Base-by-base conservation (phyloP, 2,888 invertebrate species). In the Drosophila kambysellisi region DNA sequence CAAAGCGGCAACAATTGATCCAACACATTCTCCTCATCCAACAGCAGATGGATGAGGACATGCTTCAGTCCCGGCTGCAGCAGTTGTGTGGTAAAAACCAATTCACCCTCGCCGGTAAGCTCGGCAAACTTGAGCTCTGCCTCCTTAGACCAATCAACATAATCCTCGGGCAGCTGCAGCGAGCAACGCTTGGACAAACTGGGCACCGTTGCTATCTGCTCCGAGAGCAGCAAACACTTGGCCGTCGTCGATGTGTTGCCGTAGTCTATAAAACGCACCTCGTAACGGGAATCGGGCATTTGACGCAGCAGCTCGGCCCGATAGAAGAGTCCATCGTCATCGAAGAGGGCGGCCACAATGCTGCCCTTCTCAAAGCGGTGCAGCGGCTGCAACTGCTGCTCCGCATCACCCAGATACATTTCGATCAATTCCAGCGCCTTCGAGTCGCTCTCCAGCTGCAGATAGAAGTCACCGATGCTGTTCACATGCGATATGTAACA, bases 401-500 rank as follows among this genome's bases (percentile, higher is more conserved):
- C 95, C 25, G 94, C 94, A 0, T 93, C 92, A 4, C 70, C 67
- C 92, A 96, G 93, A 68, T 94, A 94, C 0, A 94, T 92, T 69
- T 95, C 94, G 91, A 96, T 94, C 12, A 94, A 89, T 71, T 95
- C 95, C 41, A 96, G 84, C 9, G 95, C 95, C 52, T 92, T 92
- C 3, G 93, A 93, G 58, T 95, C 94, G n/a, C 95, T 95, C 83
- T 96, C 96, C 73, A 96, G 94, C 87, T 97, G 97, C 29, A 97
- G 94, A 95, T 96, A 97, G 91, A 97, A 97, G 85, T 97, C 96
- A 0, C 95, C 94, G 0, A 96, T 95, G 0, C 96, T 95, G 90
- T 96, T 96, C 0, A 96, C 94, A 85, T 97, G 96, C 74, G 96
- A 96, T 1, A 97, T 95, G 89, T 95, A 97, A 72, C 96, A 96